These are phyloP conservation scores for Xiphophorus maculatus DNA, from an alignment of 2,113 vertebrate genomes.

Conservation along the genomic window DNA sequence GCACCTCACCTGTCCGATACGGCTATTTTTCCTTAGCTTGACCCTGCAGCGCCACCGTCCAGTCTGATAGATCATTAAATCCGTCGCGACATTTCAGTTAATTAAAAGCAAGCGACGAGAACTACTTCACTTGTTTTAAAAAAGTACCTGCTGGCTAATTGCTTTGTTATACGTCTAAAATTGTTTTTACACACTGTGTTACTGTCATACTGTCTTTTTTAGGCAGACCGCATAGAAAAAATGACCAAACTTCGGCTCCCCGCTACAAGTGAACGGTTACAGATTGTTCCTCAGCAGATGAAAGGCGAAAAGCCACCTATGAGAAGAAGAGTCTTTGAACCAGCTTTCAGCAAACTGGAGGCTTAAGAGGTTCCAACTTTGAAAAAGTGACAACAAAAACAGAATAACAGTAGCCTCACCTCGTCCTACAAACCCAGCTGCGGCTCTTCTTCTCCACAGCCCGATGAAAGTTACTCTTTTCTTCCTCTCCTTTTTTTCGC, in stretches of 20 bases:
- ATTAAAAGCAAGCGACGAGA: background rate
- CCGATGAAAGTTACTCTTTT: slow-evolving; percentile 38
- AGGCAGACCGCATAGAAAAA: background rate
- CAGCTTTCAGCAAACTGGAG: slow-evolving; percentile 27
- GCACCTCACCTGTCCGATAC: slow-evolving; percentile 11
- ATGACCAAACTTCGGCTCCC: slow-evolving; percentile 5
- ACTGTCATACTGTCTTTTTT: background rate
- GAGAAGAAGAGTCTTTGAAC: background rate
- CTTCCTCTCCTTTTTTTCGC: slow-evolving; percentile 44
- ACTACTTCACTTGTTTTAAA: background rate
- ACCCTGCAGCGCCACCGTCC: background rate
- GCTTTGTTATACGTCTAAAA: background rate
- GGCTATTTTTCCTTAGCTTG: background rate
- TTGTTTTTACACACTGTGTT: background rate
- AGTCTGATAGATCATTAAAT: slow-evolving; percentile 18
- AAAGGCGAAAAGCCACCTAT: slow-evolving; percentile 1
- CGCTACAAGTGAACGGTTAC: background rate
- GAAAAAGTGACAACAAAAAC: slow-evolving; percentile 1
- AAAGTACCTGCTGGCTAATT: background rate
- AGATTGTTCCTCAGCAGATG: slow-evolving; percentile 8
- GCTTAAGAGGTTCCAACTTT: background rate
- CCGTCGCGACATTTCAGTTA: background rate
- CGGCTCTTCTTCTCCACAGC: background rate
- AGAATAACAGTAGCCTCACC: slow-evolving; percentile 48
- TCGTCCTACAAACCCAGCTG: slow-evolving; percentile 31